These are phyloP conservation scores for Clarias fuscus DNA, from an alignment of 2,797 vertebrate genomes.

Conservation along the genomic window DNA sequence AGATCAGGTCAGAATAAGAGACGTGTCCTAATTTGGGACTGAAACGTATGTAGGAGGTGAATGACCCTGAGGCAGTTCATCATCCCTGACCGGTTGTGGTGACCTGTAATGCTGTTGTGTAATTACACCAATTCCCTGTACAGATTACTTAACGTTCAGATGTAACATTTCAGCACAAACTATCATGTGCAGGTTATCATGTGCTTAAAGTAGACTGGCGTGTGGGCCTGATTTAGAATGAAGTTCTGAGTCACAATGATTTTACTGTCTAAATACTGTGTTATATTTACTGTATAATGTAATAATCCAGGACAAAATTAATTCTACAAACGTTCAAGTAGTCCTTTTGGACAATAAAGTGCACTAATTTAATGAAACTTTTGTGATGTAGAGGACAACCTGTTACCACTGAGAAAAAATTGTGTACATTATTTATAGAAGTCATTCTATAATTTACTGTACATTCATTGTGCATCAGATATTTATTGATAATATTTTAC, in stretches of 20 bases:
- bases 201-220: neutral
- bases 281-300: neutral
- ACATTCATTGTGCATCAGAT: too few relatives aligned
- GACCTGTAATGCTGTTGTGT: neutral
- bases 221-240: neutral
- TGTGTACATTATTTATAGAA: too few relatives aligned
- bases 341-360: neutral
- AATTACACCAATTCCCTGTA: constrained; percentile 20
- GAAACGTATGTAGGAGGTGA: neutral
- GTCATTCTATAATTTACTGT: too few relatives aligned
- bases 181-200: neutral
- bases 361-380: neutral
- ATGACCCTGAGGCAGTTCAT: neutral
- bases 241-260: neutral
- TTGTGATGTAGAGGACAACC: too few relatives aligned
- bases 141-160: constrained; percentile 28
- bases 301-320: neutral
- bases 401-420: too few relatives aligned
- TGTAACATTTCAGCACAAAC: neutral
- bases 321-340: too few relatives aligned
- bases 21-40: neutral
- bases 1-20: neutral
- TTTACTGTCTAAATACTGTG: neutral
- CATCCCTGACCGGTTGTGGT: neutral
- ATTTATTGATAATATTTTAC: too few relatives aligned